phyloP scores from a whole-genome alignment of 64 coral and sea anemone species.

The Anthopleura sola region DNA sequence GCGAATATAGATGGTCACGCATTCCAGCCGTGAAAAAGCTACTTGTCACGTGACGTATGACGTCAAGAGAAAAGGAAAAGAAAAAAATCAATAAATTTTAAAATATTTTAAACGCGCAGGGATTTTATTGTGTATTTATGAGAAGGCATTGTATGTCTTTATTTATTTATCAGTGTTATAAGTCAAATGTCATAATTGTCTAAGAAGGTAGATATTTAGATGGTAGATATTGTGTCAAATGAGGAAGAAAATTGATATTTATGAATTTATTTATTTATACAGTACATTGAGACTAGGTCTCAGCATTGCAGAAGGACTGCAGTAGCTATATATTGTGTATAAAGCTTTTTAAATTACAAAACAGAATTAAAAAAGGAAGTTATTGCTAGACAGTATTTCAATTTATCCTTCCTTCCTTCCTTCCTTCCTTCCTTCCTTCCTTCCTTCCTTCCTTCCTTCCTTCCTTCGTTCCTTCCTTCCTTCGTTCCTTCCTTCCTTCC shows the following conservation, averaged over 20 bases:
- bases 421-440: background rate
- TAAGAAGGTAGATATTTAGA: background rate
- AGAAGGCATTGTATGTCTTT: background rate
- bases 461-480: no score
- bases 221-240: background rate
- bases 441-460: background rate
- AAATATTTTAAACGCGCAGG: no score
- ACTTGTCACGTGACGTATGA: no score
- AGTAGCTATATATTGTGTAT: background rate
- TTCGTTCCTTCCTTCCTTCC: background rate
- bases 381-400: background rate
- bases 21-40: no score
- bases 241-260: background rate
- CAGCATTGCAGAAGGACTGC: no score
- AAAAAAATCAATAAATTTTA: no score
- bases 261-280: background rate
- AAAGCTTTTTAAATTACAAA: background rate
- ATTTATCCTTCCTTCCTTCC: background rate
- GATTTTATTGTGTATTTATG: background rate
- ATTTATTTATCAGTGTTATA: no score
- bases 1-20: no score
- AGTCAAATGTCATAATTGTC: no score
- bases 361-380: background rate
- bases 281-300: background rate
- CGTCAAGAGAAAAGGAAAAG: no score